Evolutionary conservation across 2,888 invertebrate species (phyloP).

Genomic region (Ctena decussata): DNA sequence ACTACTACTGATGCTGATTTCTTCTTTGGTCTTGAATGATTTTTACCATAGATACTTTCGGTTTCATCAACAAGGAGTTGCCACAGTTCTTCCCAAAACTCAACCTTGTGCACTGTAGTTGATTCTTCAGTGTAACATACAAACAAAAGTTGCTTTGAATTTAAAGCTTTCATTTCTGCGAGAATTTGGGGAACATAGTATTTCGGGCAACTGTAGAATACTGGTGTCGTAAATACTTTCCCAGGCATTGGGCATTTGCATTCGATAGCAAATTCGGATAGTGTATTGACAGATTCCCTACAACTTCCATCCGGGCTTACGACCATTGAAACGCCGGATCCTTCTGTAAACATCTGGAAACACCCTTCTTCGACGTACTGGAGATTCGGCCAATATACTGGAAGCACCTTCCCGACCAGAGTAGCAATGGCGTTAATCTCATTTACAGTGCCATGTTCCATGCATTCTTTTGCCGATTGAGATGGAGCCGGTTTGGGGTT

Average conservation of each 20-base stretch:
- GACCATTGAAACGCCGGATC: not conserved
- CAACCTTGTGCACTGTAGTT: slow-evolving; percentile 2
- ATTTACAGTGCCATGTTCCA: slow-evolving; percentile 21
- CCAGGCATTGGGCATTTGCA: slow-evolving; percentile 56
- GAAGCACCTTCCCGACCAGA: slow-evolving; percentile 10
- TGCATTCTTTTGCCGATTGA: not conserved
- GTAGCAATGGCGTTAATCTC: slow-evolving; percentile 32
- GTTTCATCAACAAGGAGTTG: not conserved
- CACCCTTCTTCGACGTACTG: slow-evolving; percentile 14
- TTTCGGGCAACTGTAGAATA: slow-evolving; percentile 36
- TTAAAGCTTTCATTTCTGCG: slow-evolving; percentile 35
- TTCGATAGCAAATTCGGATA: slow-evolving; percentile 38
- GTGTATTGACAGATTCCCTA: not conserved
- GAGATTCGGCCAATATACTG: not conserved
- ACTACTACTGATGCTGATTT: not conserved
- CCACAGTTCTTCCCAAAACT: not conserved
- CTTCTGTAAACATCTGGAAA: not conserved
- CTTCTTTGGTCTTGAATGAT: not conserved
- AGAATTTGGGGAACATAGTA: slow-evolving; percentile 56
- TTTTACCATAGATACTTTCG: not conserved
- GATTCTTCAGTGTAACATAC: slow-evolving; percentile 20
- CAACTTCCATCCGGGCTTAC: slow-evolving; percentile 40
- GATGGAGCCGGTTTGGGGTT: not conserved
- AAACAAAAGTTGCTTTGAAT: not conserved
- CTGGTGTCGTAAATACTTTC: slow-evolving; percentile 19